Conservation (phyloP, 2,888 invertebrate species). For the Helicoverpa assulta region DNA sequence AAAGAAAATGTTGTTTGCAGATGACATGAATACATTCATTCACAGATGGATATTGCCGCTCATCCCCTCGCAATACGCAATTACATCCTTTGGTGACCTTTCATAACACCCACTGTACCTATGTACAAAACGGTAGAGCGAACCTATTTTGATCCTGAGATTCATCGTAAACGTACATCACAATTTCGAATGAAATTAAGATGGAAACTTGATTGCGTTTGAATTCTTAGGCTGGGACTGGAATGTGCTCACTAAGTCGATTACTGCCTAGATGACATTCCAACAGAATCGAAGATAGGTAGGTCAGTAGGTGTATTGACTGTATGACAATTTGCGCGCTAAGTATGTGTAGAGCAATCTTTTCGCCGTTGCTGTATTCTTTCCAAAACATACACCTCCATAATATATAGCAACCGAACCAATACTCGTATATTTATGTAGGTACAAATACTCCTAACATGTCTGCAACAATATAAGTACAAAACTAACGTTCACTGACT, state of each 20-base stretch:
- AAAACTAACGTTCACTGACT: too few species aligned
- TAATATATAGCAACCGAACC: too few species aligned
- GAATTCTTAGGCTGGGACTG: slow-evolving; percentile 29
- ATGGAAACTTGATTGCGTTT: slow-evolving; percentile 24
- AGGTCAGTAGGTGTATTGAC: too few species aligned
- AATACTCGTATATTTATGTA: too few species aligned
- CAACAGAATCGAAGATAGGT: too few species aligned
- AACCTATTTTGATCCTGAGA: slow-evolving; percentile 20
- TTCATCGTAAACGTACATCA: slow-evolving; percentile 30
- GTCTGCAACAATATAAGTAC: too few species aligned
- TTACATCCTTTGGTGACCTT: slow-evolving; percentile 48
- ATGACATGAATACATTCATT: slow-evolving; percentile 43
- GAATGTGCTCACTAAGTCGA: not conserved
- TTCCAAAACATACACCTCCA: too few species aligned
- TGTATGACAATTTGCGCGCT: too few species aligned
- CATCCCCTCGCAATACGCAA: slow-evolving; percentile 43
- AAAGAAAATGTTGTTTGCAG: slow-evolving; percentile 51
- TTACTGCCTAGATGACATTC: not conserved
- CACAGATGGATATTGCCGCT: slow-evolving; percentile 51
- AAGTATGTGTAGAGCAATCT: too few species aligned
- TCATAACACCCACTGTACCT: slow-evolving; percentile 37
- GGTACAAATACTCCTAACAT: too few species aligned
- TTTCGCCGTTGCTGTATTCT: too few species aligned
- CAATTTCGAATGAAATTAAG: slow-evolving; percentile 22
- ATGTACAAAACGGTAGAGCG: slow-evolving; percentile 27